These are phyloP conservation scores for Ecdyonurus torrentis DNA, from an alignment of 2,888 invertebrate species.

Conservation along the genomic window DNA sequence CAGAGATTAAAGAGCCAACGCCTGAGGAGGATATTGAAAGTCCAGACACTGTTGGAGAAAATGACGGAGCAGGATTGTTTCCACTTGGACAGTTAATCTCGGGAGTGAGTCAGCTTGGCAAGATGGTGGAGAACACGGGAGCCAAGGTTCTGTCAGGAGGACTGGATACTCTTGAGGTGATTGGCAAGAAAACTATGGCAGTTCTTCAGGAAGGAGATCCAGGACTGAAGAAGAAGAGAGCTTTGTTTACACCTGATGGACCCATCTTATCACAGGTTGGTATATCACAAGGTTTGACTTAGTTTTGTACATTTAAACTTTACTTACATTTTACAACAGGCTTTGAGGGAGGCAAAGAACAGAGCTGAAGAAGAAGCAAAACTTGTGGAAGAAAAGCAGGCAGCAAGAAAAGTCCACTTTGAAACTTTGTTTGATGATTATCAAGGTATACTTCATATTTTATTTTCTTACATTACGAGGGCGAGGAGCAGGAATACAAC, in stretches of 20 bases:
- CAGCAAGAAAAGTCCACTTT: constrained; percentile 41
- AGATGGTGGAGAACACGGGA: constrained; percentile 52
- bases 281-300: not conserved
- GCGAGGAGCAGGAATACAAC: too few species aligned
- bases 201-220: constrained; percentile 86
- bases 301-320: not conserved
- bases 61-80: constrained; percentile 24
- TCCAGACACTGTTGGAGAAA: not conserved
- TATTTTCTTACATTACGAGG: not conserved
- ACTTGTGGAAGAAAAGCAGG: constrained; percentile 28
- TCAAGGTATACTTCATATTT: constrained; percentile 49
- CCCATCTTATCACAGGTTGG: constrained; percentile 44
- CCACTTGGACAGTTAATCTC: constrained; percentile 44
- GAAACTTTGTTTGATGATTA: constrained; percentile 74
- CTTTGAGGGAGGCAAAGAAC: constrained; percentile 53
- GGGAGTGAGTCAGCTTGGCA: constrained; percentile 37
- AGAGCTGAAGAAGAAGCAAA: constrained; percentile 44
- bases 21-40: constrained; percentile 3
- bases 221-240: constrained; percentile 60
- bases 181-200: constrained; percentile 91
- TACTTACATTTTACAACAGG: constrained; percentile 14
- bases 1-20: not conserved
- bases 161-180: constrained; percentile 74
- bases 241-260: constrained; percentile 43
- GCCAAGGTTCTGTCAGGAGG: constrained; percentile 62